Evolutionary conservation across 2,888 invertebrate genomes (phyloP).

Genomic region (Octonoba sinensis): DNA sequence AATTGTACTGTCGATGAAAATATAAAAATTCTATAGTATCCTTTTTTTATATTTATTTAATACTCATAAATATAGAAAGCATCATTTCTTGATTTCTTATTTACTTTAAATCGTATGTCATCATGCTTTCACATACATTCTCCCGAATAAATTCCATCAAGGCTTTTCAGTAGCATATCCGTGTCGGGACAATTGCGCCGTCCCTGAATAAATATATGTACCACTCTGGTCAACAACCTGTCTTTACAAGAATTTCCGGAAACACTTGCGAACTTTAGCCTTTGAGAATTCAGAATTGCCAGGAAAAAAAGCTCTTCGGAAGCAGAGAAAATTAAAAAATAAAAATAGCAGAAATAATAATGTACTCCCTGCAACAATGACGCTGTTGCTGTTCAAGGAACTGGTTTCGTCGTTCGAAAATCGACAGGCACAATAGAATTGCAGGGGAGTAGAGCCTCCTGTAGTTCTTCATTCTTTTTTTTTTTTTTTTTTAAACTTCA

Average conservation of each 20-base stretch:
- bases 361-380: constrained; percentile 33
- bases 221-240: constrained; percentile 37
- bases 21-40: too few species aligned
- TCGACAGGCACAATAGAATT: constrained; percentile 48
- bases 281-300: constrained; percentile 14
- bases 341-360: constrained; percentile 17
- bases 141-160: too few species aligned
- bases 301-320: constrained; percentile 21
- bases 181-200: too few species aligned
- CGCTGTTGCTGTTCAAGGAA: constrained; percentile 36
- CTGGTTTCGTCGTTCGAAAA: constrained; percentile 49
- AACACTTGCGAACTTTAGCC: constrained; percentile 5
- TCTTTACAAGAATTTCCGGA: constrained; percentile 23
- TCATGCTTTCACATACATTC: too few species aligned
- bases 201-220: neutral
- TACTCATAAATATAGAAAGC: too few species aligned
- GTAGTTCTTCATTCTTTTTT: constrained; percentile 9
- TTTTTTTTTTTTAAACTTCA: constrained; percentile 11
- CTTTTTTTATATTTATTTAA: too few species aligned
- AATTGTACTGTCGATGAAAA: too few species aligned
- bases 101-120: too few species aligned
- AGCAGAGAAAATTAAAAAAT: constrained; percentile 31
- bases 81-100: too few species aligned
- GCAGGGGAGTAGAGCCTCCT: constrained; percentile 26
- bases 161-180: too few species aligned